phyloP scores from a whole-genome alignment of 2,888 invertebrate genomes.

The Patella pellucida region DNA sequence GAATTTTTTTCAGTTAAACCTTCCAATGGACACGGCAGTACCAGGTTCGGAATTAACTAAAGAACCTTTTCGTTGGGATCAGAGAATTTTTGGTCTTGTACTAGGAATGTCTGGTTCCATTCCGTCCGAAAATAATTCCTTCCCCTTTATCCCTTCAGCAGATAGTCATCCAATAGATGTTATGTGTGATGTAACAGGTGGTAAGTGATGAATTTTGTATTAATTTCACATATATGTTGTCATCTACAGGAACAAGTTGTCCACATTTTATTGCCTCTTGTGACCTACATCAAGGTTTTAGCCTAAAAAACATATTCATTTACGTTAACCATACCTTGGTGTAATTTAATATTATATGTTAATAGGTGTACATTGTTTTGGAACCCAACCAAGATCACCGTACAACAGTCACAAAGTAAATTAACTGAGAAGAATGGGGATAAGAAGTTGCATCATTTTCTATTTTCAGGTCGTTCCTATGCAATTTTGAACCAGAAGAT shows the following conservation, averaged over 20 bases:
- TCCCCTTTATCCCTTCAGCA: slow-evolving; percentile 82
- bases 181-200: slow-evolving; percentile 99
- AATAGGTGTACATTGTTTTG: no score
- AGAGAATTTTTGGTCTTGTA: slow-evolving; percentile 95
- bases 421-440: no score
- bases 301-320: no score
- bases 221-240: no score
- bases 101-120: slow-evolving; percentile 88
- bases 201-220: slow-evolving; percentile 71
- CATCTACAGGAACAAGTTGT: no score
- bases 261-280: no score
- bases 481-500: slow-evolving; percentile 94
- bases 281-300: no score
- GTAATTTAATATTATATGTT: no score
- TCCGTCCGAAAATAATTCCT: slow-evolving; percentile 78
- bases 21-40: slow-evolving; percentile 88
- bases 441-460: not conserved
- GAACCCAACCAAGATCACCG: no score
- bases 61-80: slow-evolving; percentile 99
- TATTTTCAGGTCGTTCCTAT: slow-evolving; percentile 86
- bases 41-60: slow-evolving; percentile 96
- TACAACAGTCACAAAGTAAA: no score
- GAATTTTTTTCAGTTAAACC: slow-evolving; percentile 78
- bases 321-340: no score
- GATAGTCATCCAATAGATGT: slow-evolving; percentile 95